Evolutionary conservation across 1,140 invertebrate genomes (phyloP), one percentile per base, ranked within the genome.

Genomic region (Radopholus similis): DNA sequence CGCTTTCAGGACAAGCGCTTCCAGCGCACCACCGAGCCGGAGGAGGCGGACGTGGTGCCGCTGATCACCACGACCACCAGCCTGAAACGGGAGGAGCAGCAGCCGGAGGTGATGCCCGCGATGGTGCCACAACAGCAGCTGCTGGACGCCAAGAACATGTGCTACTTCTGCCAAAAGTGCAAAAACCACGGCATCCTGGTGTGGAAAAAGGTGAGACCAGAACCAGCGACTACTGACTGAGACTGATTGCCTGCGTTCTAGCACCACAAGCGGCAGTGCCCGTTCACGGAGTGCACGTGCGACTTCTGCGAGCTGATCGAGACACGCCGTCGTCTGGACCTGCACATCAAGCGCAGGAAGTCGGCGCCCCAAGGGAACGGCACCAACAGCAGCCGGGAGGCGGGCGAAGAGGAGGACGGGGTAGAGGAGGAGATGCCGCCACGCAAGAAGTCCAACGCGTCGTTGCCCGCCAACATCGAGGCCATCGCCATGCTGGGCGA

Each of bases 151-250:
- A 53, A 65, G 32, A 73, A 73, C 58, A 81, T 81, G 78, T 79
- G 77, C 47, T 79, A 79, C 56, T 81, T 79, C 54, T 79, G 77
- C 57, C 77, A 79, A 53, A 79, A 79, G 59, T 79, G 77, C 70
- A 79, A 79, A 47, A 79, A 79, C 55, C 77, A 82, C 55, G 70
- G 69, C 30, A 44, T 76, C 13, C 42, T 81, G 8, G 67, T 79
- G 21, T 82, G 74, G 75, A 82, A 79, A 59, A 81, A 81, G 69
- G 75, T 80, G 49, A 34, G 11, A 8, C 53, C n/a, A 2, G 37
- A 21, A 62, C 35, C 11, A 23, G 42, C 30, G 11, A n/a, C 21
- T 64, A 32, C 0, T 49, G n/a, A 5, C 21, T 21, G 64, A 1
- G 30, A 23, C 44, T 66, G 28, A 49, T 49, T 3, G 23, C 32